Conservation (phyloP, 2,888 invertebrate genomes). For the Phorcus lineatus region DNA sequence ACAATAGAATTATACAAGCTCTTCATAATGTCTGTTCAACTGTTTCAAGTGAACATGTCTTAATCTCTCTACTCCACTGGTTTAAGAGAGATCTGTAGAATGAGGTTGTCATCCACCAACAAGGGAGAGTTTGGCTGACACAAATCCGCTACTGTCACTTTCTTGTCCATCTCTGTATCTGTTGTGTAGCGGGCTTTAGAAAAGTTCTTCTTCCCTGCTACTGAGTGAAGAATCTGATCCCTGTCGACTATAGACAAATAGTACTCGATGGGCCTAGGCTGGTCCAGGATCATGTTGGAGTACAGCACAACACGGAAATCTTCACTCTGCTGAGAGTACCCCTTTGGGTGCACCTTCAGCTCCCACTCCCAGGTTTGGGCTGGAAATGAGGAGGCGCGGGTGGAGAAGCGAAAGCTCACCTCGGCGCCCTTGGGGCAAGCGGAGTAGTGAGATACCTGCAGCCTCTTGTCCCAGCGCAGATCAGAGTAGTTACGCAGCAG, state of each 20-base stretch:
- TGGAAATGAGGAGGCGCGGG: conserved; percentile 74
- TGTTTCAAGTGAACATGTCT: too few relatives aligned
- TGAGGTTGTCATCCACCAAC: conserved; percentile 64
- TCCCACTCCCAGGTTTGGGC: conserved; percentile 76
- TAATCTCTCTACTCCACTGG: conserved; percentile 58
- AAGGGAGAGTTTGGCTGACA: conserved; percentile 61
- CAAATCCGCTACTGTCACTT: conserved; percentile 69
- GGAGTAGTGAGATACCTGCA: conserved; percentile 68
- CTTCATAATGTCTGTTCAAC: too few relatives aligned
- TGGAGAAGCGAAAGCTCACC: conserved; percentile 72
- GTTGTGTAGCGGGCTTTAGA: conserved; percentile 75
- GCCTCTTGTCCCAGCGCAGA: conserved; percentile 76
- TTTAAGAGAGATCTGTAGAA: conserved; percentile 66
- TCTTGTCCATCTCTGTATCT: conserved; percentile 76
- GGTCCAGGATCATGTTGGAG: conserved; percentile 73
- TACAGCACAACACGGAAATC: conserved; percentile 70
- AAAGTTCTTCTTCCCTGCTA: conserved; percentile 75
- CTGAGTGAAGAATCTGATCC: conserved; percentile 72
- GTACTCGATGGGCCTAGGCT: conserved; percentile 73
- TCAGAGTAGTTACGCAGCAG: conserved; percentile 75
- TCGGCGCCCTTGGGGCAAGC: conserved; percentile 66
- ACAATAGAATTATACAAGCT: too few relatives aligned
- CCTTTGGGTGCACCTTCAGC: conserved; percentile 73
- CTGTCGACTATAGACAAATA: conserved; percentile 73
- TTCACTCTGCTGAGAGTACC: conserved; percentile 65